Percentiles rank a stretch among this genome's conserved stretches.
Conservation (phyloP, 2,888 invertebrate genomes). For the Prosapia bicincta region DNA sequence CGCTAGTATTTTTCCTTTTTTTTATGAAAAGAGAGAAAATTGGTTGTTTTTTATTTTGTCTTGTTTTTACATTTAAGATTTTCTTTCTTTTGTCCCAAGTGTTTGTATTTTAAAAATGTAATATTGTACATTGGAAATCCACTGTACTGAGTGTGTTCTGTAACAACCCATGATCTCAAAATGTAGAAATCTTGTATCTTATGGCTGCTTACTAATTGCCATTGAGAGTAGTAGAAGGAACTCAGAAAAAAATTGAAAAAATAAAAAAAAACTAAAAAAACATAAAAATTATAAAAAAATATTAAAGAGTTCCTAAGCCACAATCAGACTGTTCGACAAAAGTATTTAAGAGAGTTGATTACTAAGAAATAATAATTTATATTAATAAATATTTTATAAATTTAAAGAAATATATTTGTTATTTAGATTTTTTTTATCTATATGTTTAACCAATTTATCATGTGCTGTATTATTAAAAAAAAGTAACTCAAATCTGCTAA, state of each 20-base stretch:
- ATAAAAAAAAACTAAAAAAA: slow-evolving; percentile 17
- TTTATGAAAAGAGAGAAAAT: not conserved
- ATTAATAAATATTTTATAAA: slow-evolving; percentile 28
- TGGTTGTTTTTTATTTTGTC: slow-evolving; percentile 2
- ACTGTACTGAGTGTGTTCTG: not conserved
- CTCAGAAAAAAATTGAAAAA: not conserved
- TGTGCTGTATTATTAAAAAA: not conserved
- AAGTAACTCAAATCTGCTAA: not conserved
- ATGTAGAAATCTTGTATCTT: not conserved
- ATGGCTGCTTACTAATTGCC: slow-evolving; percentile 10
- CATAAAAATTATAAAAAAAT: slow-evolving; percentile 17
- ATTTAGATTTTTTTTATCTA: slow-evolving; percentile 26
- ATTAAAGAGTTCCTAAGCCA: slow-evolving; percentile 21
- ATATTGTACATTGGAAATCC: not conserved
- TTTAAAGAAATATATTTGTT: slow-evolving; percentile 27
- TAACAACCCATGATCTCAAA: slow-evolving; percentile 8
- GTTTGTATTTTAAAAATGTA: not conserved
- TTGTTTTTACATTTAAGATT: not conserved
- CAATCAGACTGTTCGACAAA: slow-evolving; percentile 37
- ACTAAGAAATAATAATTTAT: slow-evolving; percentile 34
- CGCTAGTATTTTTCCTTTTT: not conserved
- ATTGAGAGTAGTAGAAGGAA: slow-evolving; percentile 8
- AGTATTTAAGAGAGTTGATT: slow-evolving; percentile 36
- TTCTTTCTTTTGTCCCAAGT: not conserved
- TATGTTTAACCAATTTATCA: slow-evolving; percentile 18